These are phyloP conservation scores for Arvicanthis niloticus DNA, from an alignment of 2,113 vertebrate genomes.

Conservation along the genomic window DNA sequence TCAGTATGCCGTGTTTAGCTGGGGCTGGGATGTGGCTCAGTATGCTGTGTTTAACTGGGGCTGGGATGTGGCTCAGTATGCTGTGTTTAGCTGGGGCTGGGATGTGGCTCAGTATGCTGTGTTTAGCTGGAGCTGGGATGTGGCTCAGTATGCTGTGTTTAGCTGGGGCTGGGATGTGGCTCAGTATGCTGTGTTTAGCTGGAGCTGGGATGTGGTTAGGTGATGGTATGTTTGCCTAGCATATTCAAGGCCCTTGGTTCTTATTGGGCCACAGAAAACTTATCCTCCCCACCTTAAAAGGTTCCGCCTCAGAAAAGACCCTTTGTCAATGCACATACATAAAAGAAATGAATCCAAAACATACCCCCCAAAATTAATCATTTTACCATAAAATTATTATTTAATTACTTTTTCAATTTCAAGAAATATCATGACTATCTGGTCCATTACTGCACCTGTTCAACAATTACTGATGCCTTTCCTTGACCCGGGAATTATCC, in stretches of 20 bases:
- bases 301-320: not conserved
- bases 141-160: no score
- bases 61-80: no score
- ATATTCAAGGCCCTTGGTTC: not conserved
- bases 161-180: not conserved
- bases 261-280: not conserved
- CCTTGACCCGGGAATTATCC: not conserved
- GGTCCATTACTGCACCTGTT: not conserved
- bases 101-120: not conserved
- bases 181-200: not conserved
- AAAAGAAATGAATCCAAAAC: slow-evolving; percentile 2
- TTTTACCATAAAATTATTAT: slow-evolving; percentile 45
- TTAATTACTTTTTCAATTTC: slow-evolving; percentile 10
- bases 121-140: not conserved
- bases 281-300: not conserved
- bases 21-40: no score
- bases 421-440: slow-evolving; percentile 3
- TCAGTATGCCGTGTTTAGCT: not conserved
- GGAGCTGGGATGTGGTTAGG: not conserved
- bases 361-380: not conserved
- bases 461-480: not conserved
- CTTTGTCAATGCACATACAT: not conserved
- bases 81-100: no score
- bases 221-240: not conserved
- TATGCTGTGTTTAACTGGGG: no score